phyloP scores from a whole-genome alignment of 2,113 vertebrate species.

The Miniopterus natalensis region DNA sequence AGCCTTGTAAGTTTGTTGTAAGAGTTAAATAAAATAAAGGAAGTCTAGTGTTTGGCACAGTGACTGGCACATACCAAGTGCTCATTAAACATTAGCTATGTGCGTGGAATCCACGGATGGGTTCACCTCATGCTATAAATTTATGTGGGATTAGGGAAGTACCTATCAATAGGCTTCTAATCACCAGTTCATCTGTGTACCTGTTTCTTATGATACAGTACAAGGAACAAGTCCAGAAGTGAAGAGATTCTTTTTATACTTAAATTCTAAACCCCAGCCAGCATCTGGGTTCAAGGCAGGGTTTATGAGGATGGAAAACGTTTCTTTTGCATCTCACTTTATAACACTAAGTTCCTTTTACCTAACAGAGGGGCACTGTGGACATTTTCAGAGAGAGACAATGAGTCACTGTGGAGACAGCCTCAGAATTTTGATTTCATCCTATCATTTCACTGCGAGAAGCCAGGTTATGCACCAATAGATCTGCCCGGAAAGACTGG shows the following conservation, averaged over 20 bases:
- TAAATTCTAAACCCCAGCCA: background rate
- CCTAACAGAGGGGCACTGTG: constrained; percentile 39
- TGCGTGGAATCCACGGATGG: background rate
- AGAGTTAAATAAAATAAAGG: background rate
- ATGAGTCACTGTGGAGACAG: constrained; percentile 64
- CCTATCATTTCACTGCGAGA: background rate
- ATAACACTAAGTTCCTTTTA: background rate
- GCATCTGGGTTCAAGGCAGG: background rate
- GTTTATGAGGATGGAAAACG: background rate
- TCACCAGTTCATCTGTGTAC: background rate
- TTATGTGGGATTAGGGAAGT: background rate
- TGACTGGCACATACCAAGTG: background rate
- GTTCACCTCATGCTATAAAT: background rate
- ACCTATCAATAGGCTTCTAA: background rate
- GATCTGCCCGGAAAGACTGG: background rate
- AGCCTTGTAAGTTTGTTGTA: background rate
- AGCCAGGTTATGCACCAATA: background rate
- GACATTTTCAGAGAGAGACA: constrained; percentile 59
- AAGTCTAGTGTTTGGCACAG: background rate
- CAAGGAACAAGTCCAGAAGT: background rate
- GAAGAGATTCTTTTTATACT: constrained; percentile 34
- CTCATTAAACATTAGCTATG: background rate
- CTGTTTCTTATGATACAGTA: background rate
- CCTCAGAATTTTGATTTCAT: constrained; percentile 44
- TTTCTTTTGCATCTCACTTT: background rate